Percentiles rank a stretch among this genome's conserved stretches.
These are phyloP conservation scores for Dolichopus griseipennis DNA, from an alignment of 2,888 invertebrate species.

Conservation along the genomic window DNA sequence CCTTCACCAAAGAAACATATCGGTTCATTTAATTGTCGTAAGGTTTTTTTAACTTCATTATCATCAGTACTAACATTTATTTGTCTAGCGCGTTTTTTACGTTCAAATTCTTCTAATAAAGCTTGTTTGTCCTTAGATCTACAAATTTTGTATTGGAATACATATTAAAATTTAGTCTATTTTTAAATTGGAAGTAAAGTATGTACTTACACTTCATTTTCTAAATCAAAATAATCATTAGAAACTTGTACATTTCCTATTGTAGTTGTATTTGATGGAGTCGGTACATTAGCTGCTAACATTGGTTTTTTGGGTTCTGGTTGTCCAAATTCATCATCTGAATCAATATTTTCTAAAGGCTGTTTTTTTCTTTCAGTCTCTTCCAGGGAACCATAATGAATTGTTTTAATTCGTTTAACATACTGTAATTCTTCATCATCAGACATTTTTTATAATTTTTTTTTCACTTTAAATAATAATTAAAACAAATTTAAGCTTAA, in stretches of 20 bases:
- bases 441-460: constrained; percentile 50
- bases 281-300: constrained; percentile 39
- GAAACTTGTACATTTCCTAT: constrained; percentile 41
- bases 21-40: constrained; percentile 88
- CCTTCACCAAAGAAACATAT: constrained; percentile 98
- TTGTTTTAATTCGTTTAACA: constrained; percentile 63
- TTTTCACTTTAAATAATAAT: neutral
- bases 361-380: constrained; percentile 69
- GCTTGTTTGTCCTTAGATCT: constrained; percentile 84
- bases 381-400: constrained; percentile 86
- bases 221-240: constrained; percentile 44
- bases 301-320: constrained; percentile 50
- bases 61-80: constrained; percentile 98
- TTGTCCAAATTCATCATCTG: constrained; percentile 51
- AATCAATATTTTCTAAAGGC: constrained; percentile 48
- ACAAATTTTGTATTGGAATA: constrained; percentile 14
- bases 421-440: constrained; percentile 68
- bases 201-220: constrained; percentile 33
- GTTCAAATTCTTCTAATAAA: constrained; percentile 90
- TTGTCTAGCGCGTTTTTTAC: constrained; percentile 83
- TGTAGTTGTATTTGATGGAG: constrained; percentile 26
- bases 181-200: neutral
- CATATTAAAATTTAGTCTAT: neutral
- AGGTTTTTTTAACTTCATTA: constrained; percentile 80
- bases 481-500: neutral